These are phyloP conservation scores for Catonia carolina DNA, from an alignment of 2,888 invertebrate genomes.

Conservation along the genomic window DNA sequence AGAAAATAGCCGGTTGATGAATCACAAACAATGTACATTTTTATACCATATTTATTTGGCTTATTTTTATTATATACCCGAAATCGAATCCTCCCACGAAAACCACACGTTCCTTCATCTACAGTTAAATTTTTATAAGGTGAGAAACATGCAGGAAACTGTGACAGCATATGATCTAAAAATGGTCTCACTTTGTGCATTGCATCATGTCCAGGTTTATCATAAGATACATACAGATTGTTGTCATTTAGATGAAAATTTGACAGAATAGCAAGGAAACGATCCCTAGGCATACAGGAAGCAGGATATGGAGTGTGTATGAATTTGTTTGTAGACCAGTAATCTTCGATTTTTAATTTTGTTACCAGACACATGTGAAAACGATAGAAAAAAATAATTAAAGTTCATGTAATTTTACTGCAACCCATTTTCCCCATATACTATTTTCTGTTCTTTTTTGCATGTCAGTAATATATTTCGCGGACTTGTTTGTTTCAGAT, in stretches of 20 bases:
- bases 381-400: slow-evolving; percentile 12
- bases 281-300: neutral
- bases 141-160: slow-evolving; percentile 10
- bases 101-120: slow-evolving; percentile 19
- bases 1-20: slow-evolving; percentile 13
- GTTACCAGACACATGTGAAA: slow-evolving; percentile 9
- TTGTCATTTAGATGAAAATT: slow-evolving; percentile 15
- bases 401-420: slow-evolving; percentile 3
- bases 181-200: slow-evolving; percentile 11
- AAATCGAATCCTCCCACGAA: slow-evolving; percentile 13
- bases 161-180: neutral
- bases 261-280: slow-evolving; percentile 10
- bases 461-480: neutral
- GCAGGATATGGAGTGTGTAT: slow-evolving; percentile 1
- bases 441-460: slow-evolving; percentile 10
- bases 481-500: slow-evolving; percentile 13
- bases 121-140: slow-evolving; percentile 18
- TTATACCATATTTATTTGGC: slow-evolving; percentile 17
- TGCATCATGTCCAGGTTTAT: slow-evolving; percentile 2
- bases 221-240: neutral
- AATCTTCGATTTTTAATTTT: slow-evolving; percentile 8
- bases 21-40: slow-evolving; percentile 18
- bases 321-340: slow-evolving; percentile 12
- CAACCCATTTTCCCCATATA: slow-evolving; percentile 7
- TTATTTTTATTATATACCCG: slow-evolving; percentile 11